Conservation (phyloP, 2,888 invertebrate genomes). For the Dermolepida albohirtum region DNA sequence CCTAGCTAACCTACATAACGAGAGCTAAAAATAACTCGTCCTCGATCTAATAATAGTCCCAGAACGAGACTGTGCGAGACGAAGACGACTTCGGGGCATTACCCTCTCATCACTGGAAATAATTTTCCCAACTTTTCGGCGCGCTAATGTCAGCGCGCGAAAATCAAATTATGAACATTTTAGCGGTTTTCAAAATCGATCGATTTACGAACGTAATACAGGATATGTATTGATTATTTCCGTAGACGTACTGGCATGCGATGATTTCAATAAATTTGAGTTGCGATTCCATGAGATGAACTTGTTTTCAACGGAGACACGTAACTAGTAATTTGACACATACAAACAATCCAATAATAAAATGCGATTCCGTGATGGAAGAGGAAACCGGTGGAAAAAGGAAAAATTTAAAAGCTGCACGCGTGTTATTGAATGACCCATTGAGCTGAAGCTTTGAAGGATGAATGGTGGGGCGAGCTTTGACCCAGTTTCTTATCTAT, state of each 20-base stretch:
- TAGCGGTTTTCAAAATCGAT: no score
- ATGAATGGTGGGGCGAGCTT: conserved; percentile 48
- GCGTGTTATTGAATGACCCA: conserved; percentile 53
- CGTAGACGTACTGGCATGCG: no score
- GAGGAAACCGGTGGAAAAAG: background rate
- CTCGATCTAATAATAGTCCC: conserved; percentile 66
- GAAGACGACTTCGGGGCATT: conserved; percentile 55
- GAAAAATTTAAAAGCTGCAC: conserved; percentile 38
- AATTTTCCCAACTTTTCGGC: conserved; percentile 1
- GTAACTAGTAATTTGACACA: background rate
- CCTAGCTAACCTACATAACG: conserved; percentile 62
- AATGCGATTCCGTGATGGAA: background rate
- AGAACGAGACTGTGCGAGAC: conserved; percentile 57
- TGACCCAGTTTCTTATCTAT: conserved; percentile 51
- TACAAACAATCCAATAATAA: conserved; percentile 21
- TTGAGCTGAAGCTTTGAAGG: conserved; percentile 51
- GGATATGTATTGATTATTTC: no score
- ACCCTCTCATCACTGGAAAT: conserved; percentile 46
- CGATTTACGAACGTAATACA: no score
- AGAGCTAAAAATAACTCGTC: conserved; percentile 65
- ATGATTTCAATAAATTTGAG: no score
- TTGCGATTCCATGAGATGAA: no score
- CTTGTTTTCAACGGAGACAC: no score
- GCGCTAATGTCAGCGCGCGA: background rate
- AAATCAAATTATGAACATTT: no score